Percentiles rank a stretch among this genome's conserved stretches.
These are phyloP conservation scores for Acanthaster planci DNA, from an alignment of 35 echinoderm and acorn worm species.

Conservation along the genomic window DNA sequence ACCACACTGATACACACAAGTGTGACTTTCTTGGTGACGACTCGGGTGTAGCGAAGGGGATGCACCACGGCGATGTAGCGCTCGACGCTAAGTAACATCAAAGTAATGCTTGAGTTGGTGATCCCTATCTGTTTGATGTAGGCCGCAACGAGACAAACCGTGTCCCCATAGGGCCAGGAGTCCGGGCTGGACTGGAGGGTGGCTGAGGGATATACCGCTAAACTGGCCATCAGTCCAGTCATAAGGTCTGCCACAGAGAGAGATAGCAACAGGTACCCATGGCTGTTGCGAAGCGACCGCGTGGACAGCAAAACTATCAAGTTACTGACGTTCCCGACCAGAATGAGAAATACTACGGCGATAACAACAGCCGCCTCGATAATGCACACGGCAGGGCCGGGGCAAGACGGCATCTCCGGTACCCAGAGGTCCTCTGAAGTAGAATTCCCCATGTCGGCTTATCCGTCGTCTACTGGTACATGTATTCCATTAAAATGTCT, in stretches of 20 bases:
- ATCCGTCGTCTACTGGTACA: no score
- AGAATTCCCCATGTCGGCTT: no score
- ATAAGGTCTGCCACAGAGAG: constrained; percentile 36
- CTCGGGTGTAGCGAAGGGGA: constrained; percentile 21
- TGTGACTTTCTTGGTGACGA: not conserved
- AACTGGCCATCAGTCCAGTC: constrained; percentile 24
- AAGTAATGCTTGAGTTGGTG: constrained; percentile 41
- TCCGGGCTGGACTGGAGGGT: not conserved
- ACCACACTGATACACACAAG: not conserved
- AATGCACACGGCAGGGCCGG: not conserved
- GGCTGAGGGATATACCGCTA: constrained; percentile 43
- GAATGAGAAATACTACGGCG: not conserved
- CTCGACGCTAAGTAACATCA: constrained; percentile 42
- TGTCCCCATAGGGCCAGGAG: constrained; percentile 16
- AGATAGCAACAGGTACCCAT: constrained; percentile 48
- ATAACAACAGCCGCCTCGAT: not conserved
- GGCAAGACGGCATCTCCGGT: not conserved
- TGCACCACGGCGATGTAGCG: constrained; percentile 55
- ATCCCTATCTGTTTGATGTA: constrained; percentile 39
- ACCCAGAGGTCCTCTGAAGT: no score
- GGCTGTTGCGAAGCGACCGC: constrained; percentile 37
- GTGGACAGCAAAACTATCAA: constrained; percentile 17
- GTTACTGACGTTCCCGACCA: not conserved
- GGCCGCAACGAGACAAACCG: constrained; percentile 27
- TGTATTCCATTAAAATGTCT: no score